These are phyloP conservation scores for Crotalus helleri DNA, from an alignment of 2,113 vertebrate species.

Conservation along the genomic window DNA sequence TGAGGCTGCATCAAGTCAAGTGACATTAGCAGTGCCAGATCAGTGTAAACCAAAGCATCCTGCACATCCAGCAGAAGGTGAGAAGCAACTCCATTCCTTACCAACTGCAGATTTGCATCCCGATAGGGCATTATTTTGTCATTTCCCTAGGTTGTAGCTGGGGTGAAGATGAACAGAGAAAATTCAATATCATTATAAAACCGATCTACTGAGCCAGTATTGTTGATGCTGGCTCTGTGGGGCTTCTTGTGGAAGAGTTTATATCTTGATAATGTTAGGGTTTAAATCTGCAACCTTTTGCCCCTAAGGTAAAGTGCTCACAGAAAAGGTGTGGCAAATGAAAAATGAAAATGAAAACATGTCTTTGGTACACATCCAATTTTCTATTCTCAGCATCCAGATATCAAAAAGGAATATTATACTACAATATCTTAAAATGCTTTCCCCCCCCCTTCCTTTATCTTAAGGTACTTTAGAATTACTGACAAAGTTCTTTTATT, in stretches of 20 bases:
- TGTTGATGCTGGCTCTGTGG: not conserved
- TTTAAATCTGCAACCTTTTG: not conserved
- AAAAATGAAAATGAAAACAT: not conserved
- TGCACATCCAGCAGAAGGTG: not conserved
- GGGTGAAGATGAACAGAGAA: not conserved
- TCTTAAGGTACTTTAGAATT: not conserved
- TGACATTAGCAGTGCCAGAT: slow-evolving; percentile 22
- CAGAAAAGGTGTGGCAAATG: not conserved
- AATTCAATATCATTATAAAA: not conserved
- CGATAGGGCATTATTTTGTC: not conserved
- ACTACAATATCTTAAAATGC: not conserved
- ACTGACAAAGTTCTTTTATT: not conserved
- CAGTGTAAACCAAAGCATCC: slow-evolving; percentile 24
- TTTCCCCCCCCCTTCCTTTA: not conserved
- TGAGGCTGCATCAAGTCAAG: slow-evolving; percentile 19
- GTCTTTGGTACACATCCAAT: not conserved
- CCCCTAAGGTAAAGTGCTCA: not conserved
- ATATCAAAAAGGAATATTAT: not conserved
- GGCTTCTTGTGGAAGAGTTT: not conserved
- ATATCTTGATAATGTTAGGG: not conserved
- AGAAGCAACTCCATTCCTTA: not conserved
- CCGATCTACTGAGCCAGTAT: not conserved
- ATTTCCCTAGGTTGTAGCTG: not conserved
- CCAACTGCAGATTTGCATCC: not conserved
- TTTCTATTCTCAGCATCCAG: not conserved